Percentiles rank a stretch among this genome's conserved stretches.
phyloP scores from a whole-genome alignment of 2,888 invertebrate species.

The Nomada fucata region DNA sequence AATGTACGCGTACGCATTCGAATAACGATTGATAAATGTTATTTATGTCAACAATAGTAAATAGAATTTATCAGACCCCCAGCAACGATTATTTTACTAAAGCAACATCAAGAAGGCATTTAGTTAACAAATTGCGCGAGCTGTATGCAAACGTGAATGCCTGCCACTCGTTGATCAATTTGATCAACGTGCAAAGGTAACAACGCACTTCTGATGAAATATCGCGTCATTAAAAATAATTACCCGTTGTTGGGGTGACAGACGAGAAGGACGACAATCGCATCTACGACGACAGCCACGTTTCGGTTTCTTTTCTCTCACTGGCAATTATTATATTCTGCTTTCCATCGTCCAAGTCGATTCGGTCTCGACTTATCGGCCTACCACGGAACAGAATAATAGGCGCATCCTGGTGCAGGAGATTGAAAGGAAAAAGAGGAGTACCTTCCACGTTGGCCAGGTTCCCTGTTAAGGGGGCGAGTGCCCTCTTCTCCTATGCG shows the following conservation, averaged over 20 bases:
- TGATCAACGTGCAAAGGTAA: constrained; percentile 13
- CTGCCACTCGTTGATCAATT: too few relatives aligned
- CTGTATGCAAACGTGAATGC: too few relatives aligned
- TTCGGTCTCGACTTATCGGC: constrained; percentile 69
- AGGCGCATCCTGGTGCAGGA: constrained; percentile 76
- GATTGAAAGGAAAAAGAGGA: constrained; percentile 72
- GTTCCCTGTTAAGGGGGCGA: constrained; percentile 69
- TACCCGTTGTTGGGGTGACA: constrained; percentile 32
- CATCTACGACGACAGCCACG: constrained; percentile 14
- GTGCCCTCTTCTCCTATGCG: constrained; percentile 78
- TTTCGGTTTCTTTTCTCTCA: constrained; percentile 37
- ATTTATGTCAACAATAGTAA: too few relatives aligned
- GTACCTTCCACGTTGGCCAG: constrained; percentile 66
- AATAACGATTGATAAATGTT: too few relatives aligned
- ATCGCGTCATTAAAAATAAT: constrained; percentile 64
- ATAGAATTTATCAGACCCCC: too few relatives aligned
- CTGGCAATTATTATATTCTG: constrained; percentile 69
- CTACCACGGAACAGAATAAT: constrained; percentile 76
- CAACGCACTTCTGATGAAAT: constrained; percentile 25
- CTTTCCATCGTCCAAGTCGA: constrained; percentile 61
- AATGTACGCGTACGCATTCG: too few relatives aligned
- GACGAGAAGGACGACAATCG: constrained; percentile 45
- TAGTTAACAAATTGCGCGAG: too few relatives aligned
- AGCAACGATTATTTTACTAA: too few relatives aligned
- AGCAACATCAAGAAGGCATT: too few relatives aligned